Evolutionary conservation across 2,888 invertebrate genomes (phyloP).

Genomic region (Ichneumoninae sp.): DNA sequence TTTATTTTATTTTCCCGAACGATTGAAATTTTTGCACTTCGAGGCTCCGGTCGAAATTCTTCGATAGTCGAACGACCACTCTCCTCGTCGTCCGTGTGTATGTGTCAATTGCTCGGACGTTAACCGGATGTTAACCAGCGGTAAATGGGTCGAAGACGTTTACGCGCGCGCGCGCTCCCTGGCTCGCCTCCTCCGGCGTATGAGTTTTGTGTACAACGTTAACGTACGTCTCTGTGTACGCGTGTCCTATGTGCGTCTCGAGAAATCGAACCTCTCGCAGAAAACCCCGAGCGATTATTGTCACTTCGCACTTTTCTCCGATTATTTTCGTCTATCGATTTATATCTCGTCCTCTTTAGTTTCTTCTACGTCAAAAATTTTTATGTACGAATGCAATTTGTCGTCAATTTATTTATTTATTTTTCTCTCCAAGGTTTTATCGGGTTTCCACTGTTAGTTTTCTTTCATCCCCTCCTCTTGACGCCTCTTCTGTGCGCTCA

Average conservation of each 20-base stretch:
- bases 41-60: neutral
- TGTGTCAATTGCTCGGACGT: slow-evolving; percentile 44
- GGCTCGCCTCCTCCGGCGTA: slow-evolving; percentile 4
- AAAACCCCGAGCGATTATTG: neutral
- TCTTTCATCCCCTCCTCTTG: neutral
- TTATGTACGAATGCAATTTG: neutral
- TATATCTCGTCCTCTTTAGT: neutral
- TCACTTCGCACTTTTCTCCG: neutral
- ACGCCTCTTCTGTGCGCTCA: neutral
- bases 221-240: slow-evolving; percentile 8
- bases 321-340: neutral
- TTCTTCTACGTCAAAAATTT: no score
- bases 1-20: neutral
- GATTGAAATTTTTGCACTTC: neutral
- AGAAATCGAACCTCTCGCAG: slow-evolving; percentile 41
- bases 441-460: neutral
- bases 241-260: slow-evolving; percentile 23
- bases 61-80: slow-evolving; percentile 24
- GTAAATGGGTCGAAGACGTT: slow-evolving; percentile 62
- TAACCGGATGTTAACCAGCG: slow-evolving; percentile 63
- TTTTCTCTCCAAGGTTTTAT: neutral
- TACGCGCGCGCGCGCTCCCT: slow-evolving; percentile 47
- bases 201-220: slow-evolving; percentile 7
- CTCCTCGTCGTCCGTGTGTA: slow-evolving; percentile 5
- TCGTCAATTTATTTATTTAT: neutral